Evolutionary conservation across 2,888 invertebrate genomes (phyloP).

Genomic region (Papilio elwesi): DNA sequence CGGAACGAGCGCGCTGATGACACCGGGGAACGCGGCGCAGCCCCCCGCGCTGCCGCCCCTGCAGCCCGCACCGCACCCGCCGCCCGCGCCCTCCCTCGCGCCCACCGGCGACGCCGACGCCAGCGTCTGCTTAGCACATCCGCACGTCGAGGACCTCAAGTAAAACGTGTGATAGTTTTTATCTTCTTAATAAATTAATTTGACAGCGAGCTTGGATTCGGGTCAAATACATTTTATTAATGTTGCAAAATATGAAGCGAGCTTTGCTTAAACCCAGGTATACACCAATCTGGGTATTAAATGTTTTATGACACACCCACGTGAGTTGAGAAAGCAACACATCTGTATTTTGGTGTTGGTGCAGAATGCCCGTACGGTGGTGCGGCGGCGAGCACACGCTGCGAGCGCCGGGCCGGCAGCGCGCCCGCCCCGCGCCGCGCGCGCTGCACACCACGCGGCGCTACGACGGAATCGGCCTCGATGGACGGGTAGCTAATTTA

Average conservation of each 20-base stretch:
- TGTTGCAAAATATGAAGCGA: too few species aligned
- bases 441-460: constrained; percentile 42
- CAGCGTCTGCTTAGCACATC: constrained; percentile 20
- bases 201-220: too few species aligned
- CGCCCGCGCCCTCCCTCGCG: constrained; percentile 41
- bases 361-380: constrained; percentile 55
- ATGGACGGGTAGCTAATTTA: constrained; percentile 59
- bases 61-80: constrained; percentile 46
- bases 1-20: constrained; percentile 57
- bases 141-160: constrained; percentile 9
- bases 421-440: constrained; percentile 46
- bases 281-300: too few species aligned
- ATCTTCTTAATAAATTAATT: too few species aligned
- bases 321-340: too few species aligned
- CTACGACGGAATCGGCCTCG: constrained; percentile 60
- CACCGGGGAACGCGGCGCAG: constrained; percentile 44
- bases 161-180: not conserved
- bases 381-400: constrained; percentile 70
- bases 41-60: constrained; percentile 57
- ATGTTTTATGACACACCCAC: too few species aligned
- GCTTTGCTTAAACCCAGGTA: too few species aligned
- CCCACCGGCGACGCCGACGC: constrained; percentile 44
- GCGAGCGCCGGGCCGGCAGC: constrained; percentile 48
- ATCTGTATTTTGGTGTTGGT: too few species aligned
- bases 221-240: too few species aligned